These are phyloP conservation scores for Erannis defoliaria DNA, from an alignment of 2,888 invertebrate species.

Conservation along the genomic window DNA sequence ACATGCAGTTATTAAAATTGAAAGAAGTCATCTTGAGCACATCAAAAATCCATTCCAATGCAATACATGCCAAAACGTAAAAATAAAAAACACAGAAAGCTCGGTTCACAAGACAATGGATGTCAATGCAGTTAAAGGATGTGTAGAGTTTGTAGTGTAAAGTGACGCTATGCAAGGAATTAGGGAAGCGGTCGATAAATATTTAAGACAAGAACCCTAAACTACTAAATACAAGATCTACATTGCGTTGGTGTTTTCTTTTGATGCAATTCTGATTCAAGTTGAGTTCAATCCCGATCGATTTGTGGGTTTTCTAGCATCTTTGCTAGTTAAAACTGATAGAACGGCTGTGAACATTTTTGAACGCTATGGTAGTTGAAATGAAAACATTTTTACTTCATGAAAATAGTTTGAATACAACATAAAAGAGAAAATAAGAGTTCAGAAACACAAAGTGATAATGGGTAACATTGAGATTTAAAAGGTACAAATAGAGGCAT, in stretches of 20 bases:
- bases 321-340: not conserved
- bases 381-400: no score
- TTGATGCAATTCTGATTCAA: no score
- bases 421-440: not conserved
- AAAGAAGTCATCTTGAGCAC: not conserved
- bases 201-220: conserved; percentile 12
- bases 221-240: conserved; percentile 11
- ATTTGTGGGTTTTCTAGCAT: not conserved
- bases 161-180: conserved; percentile 38
- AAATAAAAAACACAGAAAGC: conserved; percentile 49
- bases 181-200: conserved; percentile 37
- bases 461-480: not conserved
- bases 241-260: not conserved
- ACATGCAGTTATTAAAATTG: not conserved
- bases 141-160: conserved; percentile 24
- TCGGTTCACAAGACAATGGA: conserved; percentile 77
- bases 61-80: conserved; percentile 12
- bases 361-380: no score
- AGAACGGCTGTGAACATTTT: no score
- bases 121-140: conserved; percentile 58
- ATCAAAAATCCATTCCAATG: conserved; percentile 7
- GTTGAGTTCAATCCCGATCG: not conserved
- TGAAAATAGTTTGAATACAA: no score
- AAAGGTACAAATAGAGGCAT: not conserved
- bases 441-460: not conserved